phyloP scores from a whole-genome alignment of 1,140 invertebrate genomes.

The Brachionus asplanchnoidis region DNA sequence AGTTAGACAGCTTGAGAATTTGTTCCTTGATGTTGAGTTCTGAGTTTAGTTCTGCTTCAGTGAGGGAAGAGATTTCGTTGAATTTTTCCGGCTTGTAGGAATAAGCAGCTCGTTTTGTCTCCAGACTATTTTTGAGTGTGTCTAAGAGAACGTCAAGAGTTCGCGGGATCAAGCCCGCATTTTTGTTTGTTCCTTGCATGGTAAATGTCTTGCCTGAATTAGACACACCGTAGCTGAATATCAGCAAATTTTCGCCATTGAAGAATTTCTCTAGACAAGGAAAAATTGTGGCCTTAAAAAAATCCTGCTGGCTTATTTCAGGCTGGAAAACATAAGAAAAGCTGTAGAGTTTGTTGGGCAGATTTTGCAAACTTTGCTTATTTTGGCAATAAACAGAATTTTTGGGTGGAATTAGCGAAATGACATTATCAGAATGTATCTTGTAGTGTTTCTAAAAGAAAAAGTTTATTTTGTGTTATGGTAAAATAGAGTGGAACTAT shows the following conservation, averaged over 20 bases:
- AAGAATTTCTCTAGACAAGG: constrained; percentile 36
- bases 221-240: constrained; percentile 75
- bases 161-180: constrained; percentile 74
- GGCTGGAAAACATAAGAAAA: constrained; percentile 39
- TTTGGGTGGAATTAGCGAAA: constrained; percentile 14
- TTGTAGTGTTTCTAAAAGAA: not conserved
- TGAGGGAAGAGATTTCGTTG: constrained; percentile 50
- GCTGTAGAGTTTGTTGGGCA: not conserved
- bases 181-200: constrained; percentile 63
- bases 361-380: constrained; percentile 2
- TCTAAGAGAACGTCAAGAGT: constrained; percentile 73
- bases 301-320: constrained; percentile 16
- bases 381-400: constrained; percentile 36
- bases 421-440: constrained; percentile 12
- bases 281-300: constrained; percentile 26
- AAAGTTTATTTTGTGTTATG: not conserved
- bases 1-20: constrained; percentile 45
- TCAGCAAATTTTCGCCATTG: constrained; percentile 20
- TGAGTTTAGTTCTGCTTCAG: constrained; percentile 45
- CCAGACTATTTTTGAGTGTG: constrained; percentile 54
- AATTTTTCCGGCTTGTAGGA: constrained; percentile 54
- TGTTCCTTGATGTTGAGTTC: constrained; percentile 50
- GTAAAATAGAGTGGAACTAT: not conserved
- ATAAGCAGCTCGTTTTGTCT: not conserved
- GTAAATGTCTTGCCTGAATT: constrained; percentile 82